phyloP scores from a whole-genome alignment of 2,888 invertebrate genomes.

The Drosophila rellima region DNA sequence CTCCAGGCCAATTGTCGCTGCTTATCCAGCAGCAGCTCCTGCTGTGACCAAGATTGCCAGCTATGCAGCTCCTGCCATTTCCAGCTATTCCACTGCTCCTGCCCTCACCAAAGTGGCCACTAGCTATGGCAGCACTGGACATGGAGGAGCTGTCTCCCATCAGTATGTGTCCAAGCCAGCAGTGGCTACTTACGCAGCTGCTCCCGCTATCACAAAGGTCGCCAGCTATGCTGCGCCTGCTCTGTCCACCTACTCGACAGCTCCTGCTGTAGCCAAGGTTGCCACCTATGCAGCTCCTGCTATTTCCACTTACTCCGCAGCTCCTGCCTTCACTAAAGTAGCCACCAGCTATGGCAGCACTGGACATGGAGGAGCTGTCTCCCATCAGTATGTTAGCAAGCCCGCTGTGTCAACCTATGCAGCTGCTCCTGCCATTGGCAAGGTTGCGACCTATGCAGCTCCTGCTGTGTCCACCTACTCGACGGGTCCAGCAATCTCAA shows the following conservation, averaged over 20 bases:
- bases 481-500: conserved; percentile 42
- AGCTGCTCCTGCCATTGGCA: conserved; percentile 48
- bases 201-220: conserved; percentile 36
- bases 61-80: conserved; percentile 49
- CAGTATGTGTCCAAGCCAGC: conserved; percentile 57
- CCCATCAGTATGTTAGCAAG: conserved; percentile 64
- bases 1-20: conserved; percentile 35
- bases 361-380: conserved; percentile 55
- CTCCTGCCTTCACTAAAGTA: conserved; percentile 49
- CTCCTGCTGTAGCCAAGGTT: conserved; percentile 47
- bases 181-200: conserved; percentile 47
- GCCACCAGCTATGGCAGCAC: conserved; percentile 59
- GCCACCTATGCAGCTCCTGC: conserved; percentile 45
- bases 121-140: conserved; percentile 52
- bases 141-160: conserved; percentile 66
- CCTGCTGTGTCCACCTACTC: conserved; percentile 16
- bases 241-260: conserved; percentile 14
- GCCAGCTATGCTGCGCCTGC: conserved; percentile 14
- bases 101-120: conserved; percentile 18
- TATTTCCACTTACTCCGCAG: conserved; percentile 36
- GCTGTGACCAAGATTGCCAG: conserved; percentile 47
- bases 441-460: conserved; percentile 27
- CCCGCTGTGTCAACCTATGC: conserved; percentile 42
- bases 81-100: conserved; percentile 52
- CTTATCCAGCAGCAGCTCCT: conserved; percentile 57